Base-by-base conservation (phyloP, 1,140 invertebrate species). In the Scaptomyza montana region DNA sequence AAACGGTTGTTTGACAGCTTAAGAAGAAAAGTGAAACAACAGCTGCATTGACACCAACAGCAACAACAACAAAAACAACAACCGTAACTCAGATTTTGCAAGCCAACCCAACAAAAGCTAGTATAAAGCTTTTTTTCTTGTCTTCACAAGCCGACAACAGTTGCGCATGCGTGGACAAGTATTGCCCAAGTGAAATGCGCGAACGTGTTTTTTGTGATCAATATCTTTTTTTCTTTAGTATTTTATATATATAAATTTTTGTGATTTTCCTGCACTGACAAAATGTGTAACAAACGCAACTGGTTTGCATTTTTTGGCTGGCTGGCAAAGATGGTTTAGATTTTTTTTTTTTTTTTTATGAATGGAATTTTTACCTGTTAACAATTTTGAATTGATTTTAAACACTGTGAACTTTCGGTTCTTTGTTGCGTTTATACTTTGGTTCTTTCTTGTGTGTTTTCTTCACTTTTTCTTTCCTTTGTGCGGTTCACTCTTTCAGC, bases 271-370 rank as follows among this genome's bases (percentile, higher is more conserved):
- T 36, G 46, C 9, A 56, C 68, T 85, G 74, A 85, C 69, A 54
- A 86, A 86, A 86, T 81, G 65, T 86, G 75, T 81, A 86, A 78
- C 81, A 81, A 56, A 59, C 62, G 46, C 64, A 79, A 85, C 80
- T 30, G 81, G 80, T 86, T 85, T 80, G 36, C 5, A 49, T 50
- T 65, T 64, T 50, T 19, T 64, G 30, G 7, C 7, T 30, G 57
- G 21, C 39, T 54, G 54, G n/a, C 53, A 45, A 13, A 13, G 46
- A 36, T 61, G 49, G 19, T 33, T 66, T 33, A 51, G 28, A 59
- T 65, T 65, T 65, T 39, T n/a, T n/a, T n/a, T n/a, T n/a, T 25
- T 25, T 25, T 25, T 25, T 25, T 25, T 43, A 16, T 56, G 25
- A 56, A 6, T 28, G 13, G 3, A n/a, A 33, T 43, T 54, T 74